phyloP scores from a whole-genome alignment of 2,113 vertebrate genomes.

The Notarius lentiginosus region DNA sequence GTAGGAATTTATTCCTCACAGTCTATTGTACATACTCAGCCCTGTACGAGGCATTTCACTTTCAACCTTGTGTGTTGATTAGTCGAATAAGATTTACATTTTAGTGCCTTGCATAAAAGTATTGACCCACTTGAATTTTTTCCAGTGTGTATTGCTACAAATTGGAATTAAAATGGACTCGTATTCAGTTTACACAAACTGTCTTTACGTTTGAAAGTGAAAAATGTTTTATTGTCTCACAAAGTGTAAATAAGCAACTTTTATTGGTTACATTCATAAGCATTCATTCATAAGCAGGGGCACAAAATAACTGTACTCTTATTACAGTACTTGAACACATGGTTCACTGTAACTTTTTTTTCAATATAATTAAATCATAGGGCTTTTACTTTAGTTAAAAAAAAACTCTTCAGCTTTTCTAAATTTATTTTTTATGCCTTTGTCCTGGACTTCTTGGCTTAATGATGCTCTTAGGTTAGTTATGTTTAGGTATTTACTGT shows the following conservation, averaged over 20 bases:
- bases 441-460: background rate
- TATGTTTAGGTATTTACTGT: background rate
- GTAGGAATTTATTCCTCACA: background rate
- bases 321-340: background rate
- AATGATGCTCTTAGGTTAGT: background rate
- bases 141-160: background rate
- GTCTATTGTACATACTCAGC: background rate
- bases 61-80: background rate
- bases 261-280: background rate
- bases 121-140: background rate
- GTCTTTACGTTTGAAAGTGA: background rate
- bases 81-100: background rate
- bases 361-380: background rate
- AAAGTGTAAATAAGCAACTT: background rate
- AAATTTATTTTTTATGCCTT: background rate
- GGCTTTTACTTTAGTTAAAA: background rate
- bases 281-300: background rate
- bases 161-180: background rate
- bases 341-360: background rate
- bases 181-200: background rate
- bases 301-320: background rate
- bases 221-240: background rate
- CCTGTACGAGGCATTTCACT: background rate
- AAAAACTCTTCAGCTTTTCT: background rate
- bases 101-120: background rate